Percentiles rank a stretch among this genome's conserved stretches.
Conservation (phyloP, 2,113 vertebrate species). For the Boulengeromyrus knoepffleri region DNA sequence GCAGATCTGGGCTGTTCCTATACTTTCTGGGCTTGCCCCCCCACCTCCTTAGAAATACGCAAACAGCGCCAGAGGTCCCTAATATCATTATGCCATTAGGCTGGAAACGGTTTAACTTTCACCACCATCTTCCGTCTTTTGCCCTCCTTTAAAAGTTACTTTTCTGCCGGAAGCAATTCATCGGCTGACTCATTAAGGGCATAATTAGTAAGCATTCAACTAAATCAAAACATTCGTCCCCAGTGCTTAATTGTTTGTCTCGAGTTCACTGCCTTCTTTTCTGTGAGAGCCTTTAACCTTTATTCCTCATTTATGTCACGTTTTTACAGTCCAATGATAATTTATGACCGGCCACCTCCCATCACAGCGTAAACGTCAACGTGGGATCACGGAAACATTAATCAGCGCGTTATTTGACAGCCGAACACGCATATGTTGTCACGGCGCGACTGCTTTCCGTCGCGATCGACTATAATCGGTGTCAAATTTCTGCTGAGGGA, state of each 20-base stretch:
- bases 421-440: background rate
- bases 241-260: conserved; percentile 34
- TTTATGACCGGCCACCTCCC: background rate
- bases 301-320: background rate
- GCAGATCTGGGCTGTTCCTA: conserved; percentile 29
- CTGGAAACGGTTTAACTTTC: conserved; percentile 35
- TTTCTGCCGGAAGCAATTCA: conserved; percentile 48
- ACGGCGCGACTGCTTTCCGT: background rate
- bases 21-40: background rate
- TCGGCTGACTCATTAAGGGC: conserved; percentile 38
- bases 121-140: conserved; percentile 30
- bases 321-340: background rate
- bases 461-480: background rate
- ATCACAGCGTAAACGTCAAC: background rate
- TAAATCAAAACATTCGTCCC: conserved; percentile 46
- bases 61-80: conserved; percentile 46
- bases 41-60: conserved; percentile 35
- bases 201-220: conserved; percentile 49
- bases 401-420: background rate
- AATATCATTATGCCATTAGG: conserved; percentile 52
- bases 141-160: background rate
- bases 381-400: background rate
- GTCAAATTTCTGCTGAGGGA: conserved; percentile 12
- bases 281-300: background rate
- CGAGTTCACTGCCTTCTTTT: background rate